Evolutionary conservation across 2,113 vertebrate species (phyloP).

Genomic region (Fregata magnificens): DNA sequence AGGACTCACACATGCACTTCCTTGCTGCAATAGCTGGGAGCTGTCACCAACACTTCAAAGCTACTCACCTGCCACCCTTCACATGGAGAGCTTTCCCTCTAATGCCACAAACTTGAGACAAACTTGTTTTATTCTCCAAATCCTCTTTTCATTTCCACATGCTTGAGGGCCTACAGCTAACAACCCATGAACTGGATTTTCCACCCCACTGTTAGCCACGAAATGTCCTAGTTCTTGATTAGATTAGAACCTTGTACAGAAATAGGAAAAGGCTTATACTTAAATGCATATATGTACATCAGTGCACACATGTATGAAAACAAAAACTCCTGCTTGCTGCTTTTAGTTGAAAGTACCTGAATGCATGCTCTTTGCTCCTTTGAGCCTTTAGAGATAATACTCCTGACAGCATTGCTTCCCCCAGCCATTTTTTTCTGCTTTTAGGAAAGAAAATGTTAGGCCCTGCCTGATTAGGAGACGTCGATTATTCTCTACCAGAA

Average conservation of each 20-base stretch:
- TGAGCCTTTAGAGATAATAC: not conserved
- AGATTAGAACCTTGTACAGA: not conserved
- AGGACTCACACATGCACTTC: not conserved
- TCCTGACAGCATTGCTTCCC: not conserved
- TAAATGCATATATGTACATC: not conserved
- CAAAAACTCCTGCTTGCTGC: not conserved
- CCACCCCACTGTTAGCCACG: not conserved
- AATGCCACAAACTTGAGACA: not conserved
- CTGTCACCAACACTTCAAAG: not conserved
- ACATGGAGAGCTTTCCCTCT: not conserved
- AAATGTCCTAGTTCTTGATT: not conserved
- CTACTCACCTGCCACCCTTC: not conserved
- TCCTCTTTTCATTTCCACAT: not conserved
- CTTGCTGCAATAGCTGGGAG: fast-evolving
- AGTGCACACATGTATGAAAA: not conserved
- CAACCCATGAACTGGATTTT: not conserved
- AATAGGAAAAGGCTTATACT: not conserved
- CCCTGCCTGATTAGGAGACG: not conserved
- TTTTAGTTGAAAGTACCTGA: not conserved
- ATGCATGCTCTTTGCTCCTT: not conserved
- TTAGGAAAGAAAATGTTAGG: not conserved
- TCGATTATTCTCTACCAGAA: not conserved
- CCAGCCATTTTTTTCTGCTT: not conserved
- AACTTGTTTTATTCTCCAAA: not conserved
- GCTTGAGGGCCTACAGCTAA: not conserved